Percentiles rank a stretch among this genome's conserved stretches.
Evolutionary conservation across 2,113 vertebrate genomes (phyloP).

Genomic region (Burhinus bistriatus): DNA sequence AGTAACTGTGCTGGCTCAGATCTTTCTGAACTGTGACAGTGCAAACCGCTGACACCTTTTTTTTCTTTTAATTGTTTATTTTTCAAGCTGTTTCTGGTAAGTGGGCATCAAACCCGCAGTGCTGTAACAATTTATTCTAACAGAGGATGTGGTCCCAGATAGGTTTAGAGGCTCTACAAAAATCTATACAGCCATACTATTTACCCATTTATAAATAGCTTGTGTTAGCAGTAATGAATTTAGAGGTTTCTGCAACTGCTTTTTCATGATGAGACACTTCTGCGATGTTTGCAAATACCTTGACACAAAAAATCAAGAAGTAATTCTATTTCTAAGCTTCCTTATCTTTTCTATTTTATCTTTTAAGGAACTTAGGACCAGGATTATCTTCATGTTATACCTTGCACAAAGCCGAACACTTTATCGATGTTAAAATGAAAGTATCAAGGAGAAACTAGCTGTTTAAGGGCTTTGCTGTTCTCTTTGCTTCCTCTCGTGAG

Average conservation of each 20-base stretch:
- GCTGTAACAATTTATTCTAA: slow-evolving; percentile 44
- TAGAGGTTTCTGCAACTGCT: slow-evolving; percentile 18
- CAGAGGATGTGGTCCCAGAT: not conserved
- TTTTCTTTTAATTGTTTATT: slow-evolving; percentile 51
- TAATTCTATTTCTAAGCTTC: not conserved
- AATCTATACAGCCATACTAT: slow-evolving; percentile 9
- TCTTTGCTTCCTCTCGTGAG: not conserved
- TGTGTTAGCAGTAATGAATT: slow-evolving; percentile 52
- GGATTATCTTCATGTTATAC: not conserved
- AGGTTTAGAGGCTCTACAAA: slow-evolving; percentile 34
- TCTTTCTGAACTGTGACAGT: slow-evolving; percentile 32
- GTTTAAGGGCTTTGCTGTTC: not conserved
- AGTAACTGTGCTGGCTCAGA: slow-evolving; percentile 49
- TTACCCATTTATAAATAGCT: slow-evolving; percentile 41
- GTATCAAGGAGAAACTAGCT: not conserved
- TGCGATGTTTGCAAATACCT: slow-evolving; percentile 3
- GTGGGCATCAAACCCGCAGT: slow-evolving; percentile 34
- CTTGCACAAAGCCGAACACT: not conserved
- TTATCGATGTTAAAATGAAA: not conserved
- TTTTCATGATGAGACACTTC: slow-evolving; percentile 14
- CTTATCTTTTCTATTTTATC: not conserved
- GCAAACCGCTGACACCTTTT: slow-evolving; percentile 37
- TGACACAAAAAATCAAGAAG: not conserved
- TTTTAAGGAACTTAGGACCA: not conserved
- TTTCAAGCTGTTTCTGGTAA: slow-evolving; percentile 42